Evolutionary conservation across 2,888 invertebrate species (phyloP).

Genomic region (Tholera decimalis): DNA sequence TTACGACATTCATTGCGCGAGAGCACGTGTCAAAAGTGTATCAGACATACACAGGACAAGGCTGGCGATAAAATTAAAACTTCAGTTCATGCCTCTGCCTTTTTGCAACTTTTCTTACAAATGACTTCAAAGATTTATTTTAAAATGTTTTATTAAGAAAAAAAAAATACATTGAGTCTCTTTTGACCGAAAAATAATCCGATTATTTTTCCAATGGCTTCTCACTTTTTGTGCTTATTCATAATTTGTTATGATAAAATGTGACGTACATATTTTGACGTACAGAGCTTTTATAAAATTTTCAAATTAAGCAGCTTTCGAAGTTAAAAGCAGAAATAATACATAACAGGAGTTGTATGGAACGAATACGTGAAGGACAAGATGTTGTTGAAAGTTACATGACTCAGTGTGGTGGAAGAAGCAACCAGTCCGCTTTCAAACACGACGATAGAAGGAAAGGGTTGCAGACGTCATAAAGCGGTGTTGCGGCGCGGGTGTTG

Average conservation of each 20-base stretch:
- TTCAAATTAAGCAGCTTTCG: conserved; percentile 55
- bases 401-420: conserved; percentile 71
- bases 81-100: conserved; percentile 46
- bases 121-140: conserved; percentile 45
- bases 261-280: conserved; percentile 38
- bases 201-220: conserved; percentile 64
- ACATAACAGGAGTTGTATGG: conserved; percentile 6
- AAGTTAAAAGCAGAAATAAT: conserved; percentile 20
- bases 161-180: conserved; percentile 43
- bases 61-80: conserved; percentile 69
- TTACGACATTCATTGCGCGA: conserved; percentile 83
- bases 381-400: conserved; percentile 58
- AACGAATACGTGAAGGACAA: conserved; percentile 31
- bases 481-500: conserved; percentile 81
- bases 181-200: conserved; percentile 64
- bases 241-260: conserved; percentile 46
- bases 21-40: conserved; percentile 83
- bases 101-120: conserved; percentile 33
- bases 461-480: conserved; percentile 84
- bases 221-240: conserved; percentile 44
- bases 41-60: conserved; percentile 58
- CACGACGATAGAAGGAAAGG: conserved; percentile 79
- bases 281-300: conserved; percentile 58
- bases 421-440: conserved; percentile 78
- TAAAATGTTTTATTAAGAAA: conserved; percentile 27